These are phyloP conservation scores for Belonocnema kinseyi DNA, from an alignment of 1,140 invertebrate genomes.

Conservation along the genomic window DNA sequence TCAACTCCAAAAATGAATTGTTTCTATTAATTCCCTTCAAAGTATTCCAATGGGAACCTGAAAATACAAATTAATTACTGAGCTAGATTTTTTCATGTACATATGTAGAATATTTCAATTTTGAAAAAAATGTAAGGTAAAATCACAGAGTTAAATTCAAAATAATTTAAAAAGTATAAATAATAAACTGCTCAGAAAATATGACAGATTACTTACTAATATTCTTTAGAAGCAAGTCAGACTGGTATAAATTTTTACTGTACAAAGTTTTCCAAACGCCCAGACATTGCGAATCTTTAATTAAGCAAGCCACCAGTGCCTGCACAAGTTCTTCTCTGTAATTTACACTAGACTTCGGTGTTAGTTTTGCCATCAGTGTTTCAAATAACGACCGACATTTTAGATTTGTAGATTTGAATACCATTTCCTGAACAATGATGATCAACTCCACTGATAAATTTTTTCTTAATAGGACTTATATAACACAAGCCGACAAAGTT, in stretches of 20 bases:
- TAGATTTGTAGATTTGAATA: slow-evolving; percentile 67
- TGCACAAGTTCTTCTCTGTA: slow-evolving; percentile 72
- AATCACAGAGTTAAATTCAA: too few species aligned
- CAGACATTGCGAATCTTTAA: slow-evolving; percentile 74
- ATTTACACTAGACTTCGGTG: slow-evolving; percentile 59
- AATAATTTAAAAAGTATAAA: not conserved
- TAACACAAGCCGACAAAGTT: not conserved
- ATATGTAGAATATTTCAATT: too few species aligned
- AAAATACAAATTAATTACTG: slow-evolving; percentile 29
- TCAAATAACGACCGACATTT: slow-evolving; percentile 72
- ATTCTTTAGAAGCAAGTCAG: slow-evolving; percentile 72
- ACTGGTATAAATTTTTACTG: slow-evolving; percentile 74
- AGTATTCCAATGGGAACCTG: slow-evolving; percentile 63
- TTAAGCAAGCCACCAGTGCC: slow-evolving; percentile 72
- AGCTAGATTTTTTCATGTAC: slow-evolving; percentile 8
- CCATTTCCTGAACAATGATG: slow-evolving; percentile 58
- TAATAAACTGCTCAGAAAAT: slow-evolving; percentile 2
- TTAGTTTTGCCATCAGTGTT: slow-evolving; percentile 70
- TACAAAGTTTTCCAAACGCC: slow-evolving; percentile 77
- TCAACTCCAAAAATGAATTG: slow-evolving; percentile 59
- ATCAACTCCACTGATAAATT: slow-evolving; percentile 15
- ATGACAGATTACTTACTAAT: slow-evolving; percentile 69
- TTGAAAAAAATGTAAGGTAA: too few species aligned
- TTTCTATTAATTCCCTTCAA: slow-evolving; percentile 56
- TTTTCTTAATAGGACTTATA: not conserved